Conservation (phyloP, 1,140 invertebrate genomes). For the Halesus radiatus region DNA sequence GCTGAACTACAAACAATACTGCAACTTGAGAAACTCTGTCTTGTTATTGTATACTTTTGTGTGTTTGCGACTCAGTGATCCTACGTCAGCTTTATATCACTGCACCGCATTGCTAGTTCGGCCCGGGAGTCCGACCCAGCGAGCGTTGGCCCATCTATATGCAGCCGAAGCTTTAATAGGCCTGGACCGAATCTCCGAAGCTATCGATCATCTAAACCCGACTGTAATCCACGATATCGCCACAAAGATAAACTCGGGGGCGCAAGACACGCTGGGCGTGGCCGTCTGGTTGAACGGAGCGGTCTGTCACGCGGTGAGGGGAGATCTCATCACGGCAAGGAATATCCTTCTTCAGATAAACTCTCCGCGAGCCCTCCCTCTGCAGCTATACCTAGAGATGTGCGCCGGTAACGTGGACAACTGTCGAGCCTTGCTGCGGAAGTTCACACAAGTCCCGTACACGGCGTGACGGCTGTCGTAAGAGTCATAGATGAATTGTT, state of each 20-base stretch:
- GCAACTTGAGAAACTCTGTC: conserved; percentile 74
- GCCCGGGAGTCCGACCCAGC: conserved; percentile 62
- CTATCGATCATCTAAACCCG: conserved; percentile 87
- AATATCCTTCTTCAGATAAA: conserved; percentile 67
- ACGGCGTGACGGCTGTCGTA: neutral
- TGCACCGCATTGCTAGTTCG: conserved; percentile 17
- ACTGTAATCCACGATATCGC: conserved; percentile 76
- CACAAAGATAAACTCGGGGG: conserved; percentile 63
- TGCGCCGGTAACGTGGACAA: conserved; percentile 68
- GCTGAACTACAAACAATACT: conserved; percentile 66
- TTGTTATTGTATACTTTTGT: conserved; percentile 87
- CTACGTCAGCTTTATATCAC: conserved; percentile 77
- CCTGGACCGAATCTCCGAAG: conserved; percentile 86
- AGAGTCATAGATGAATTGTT: no score
- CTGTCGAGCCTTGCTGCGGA: conserved; percentile 66
- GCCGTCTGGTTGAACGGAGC: conserved; percentile 68
- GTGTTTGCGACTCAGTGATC: conserved; percentile 87
- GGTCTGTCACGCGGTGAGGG: conserved; percentile 66
- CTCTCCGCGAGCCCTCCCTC: conserved; percentile 65
- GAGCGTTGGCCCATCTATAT: conserved; percentile 89
- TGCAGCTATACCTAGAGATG: conserved; percentile 69
- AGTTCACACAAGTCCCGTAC: conserved; percentile 52
- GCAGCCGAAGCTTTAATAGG: conserved; percentile 90
- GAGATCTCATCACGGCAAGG: conserved; percentile 64
- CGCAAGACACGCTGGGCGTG: conserved; percentile 65